Evolutionary conservation across 2,113 vertebrate species (phyloP), one percentile per base, ranked within the genome.

Genomic region (Eretmochelys imbricata): DNA sequence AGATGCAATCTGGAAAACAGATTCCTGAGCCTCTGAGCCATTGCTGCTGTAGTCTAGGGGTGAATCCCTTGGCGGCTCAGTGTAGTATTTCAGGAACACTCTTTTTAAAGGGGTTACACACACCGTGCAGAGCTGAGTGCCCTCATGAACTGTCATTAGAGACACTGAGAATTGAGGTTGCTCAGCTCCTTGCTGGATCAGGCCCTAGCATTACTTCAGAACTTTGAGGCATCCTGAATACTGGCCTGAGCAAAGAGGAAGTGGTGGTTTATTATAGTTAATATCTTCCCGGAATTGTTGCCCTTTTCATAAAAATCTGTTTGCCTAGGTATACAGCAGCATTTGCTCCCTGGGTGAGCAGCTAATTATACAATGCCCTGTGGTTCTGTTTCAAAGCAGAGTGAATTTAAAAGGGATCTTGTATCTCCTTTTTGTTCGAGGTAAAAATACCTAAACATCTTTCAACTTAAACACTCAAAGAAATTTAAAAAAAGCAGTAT

Each of bases 311-410:
- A 87, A 49, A 49, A 85, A 91, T 49, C 57, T 85, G 81, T 92
- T 94, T 93, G 82, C 81, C 31, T 78, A 27, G 79, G 65, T 91
- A 29, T 11, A 31, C 69, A 85, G 65, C n/a, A 93, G 48, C 1
- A 1, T 31, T 93, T 78, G 31, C 65, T 93, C 31, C 31, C n/a
- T 87, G 76, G 42, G 42, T 87, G 91, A 55, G 90, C 19, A 95
- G 84, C 85, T 91, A 95, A 95, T 95, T 95, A 91, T 87, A 95
- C 95, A 95, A 85, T 92, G 59, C n/a, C 92, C 89, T 90, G 91
- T 76, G 85, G 94, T 82, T 94, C 48, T 92, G 16, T 90, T 95
- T 94, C 87, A 89, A 92, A 95, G 87, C 51, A 89, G 59, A 65
- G 91, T 54, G 42, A 91, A 65, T 93, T 94, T 89, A 49, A 92